Evolutionary conservation across 2,113 vertebrate genomes (phyloP), one percentile per base, ranked within the genome.

Genomic region (Charadrius vociferus): DNA sequence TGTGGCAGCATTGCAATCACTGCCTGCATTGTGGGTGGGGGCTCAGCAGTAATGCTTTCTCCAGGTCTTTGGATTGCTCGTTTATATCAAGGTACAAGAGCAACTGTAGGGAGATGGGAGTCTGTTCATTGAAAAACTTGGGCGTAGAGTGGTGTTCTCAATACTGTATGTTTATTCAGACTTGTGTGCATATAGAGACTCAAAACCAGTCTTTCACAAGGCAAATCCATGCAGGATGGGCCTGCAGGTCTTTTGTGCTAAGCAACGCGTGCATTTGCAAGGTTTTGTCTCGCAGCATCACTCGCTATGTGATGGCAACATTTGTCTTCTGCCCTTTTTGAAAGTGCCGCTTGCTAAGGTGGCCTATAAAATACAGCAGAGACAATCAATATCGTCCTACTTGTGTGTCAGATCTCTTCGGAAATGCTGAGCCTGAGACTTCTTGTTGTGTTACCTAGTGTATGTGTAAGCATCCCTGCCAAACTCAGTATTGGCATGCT

Each of bases 171-270:
- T 50, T 32, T 66, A 0, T 62, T 58, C 36, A 53, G 68, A 34
- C 9, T 77, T 39, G 7, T 17, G 34, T 23, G 18, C 2, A 1
- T 32, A 27, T 0, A 0, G 66, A 59, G 27, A 52, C 39, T 49
- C 34, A 23, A 68, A 36, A 61, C 7, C 18, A 55, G 22, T 26
- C 26, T 88, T 88, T 79, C 11, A 15, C 20, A 43, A 88, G 53
- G 68, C 23, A 83, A 39, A 59, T 39, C 22, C 2, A 1, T 9
- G 23, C 34, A 86, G 34, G 24, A 17, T 86, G 63, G 27, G 16
- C 27, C 61, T 70, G 39, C 21, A 30, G 41, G 16, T 32, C 36
- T 83, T 56, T 45, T 37, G 11, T 59, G 41, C 27, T 49, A 81
- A 81, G 45, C 50, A 73, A 14, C 41, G n/a, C 0, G 1, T 78